phyloP scores from a whole-genome alignment of 2,888 invertebrate species.

The Stenodema calcarata region DNA sequence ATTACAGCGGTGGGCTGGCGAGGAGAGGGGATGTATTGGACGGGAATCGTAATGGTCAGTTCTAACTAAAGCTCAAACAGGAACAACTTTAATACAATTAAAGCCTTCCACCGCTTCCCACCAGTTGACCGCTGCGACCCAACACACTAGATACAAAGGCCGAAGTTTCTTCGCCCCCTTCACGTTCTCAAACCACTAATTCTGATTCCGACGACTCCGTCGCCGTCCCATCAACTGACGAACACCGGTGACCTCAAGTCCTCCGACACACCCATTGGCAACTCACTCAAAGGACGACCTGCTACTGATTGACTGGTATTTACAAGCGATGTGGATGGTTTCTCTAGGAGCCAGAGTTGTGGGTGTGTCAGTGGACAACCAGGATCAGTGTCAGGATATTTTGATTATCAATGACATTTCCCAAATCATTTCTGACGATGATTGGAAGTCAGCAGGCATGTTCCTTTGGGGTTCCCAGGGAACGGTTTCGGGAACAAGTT shows the following conservation, averaged over 20 bases:
- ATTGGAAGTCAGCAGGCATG: too few species aligned
- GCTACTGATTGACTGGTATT: neutral
- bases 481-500: too few species aligned
- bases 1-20: neutral
- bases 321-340: too few species aligned
- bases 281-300: neutral
- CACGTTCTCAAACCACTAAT: neutral
- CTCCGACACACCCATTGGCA: neutral
- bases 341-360: too few species aligned
- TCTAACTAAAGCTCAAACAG: neutral
- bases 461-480: neutral
- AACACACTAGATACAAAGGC: neutral
- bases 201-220: neutral
- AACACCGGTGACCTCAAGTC: neutral
- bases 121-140: neutral
- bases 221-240: neutral
- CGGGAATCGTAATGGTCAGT: neutral
- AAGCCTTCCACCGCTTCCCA: neutral
- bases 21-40: neutral
- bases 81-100: neutral
- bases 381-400: too few species aligned
- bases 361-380: too few species aligned
- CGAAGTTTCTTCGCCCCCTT: neutral
- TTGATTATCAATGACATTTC: too few species aligned
- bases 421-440: too few species aligned